Base-by-base conservation (phyloP, 2,113 vertebrate species). In the Ammodytes dubius region DNA sequence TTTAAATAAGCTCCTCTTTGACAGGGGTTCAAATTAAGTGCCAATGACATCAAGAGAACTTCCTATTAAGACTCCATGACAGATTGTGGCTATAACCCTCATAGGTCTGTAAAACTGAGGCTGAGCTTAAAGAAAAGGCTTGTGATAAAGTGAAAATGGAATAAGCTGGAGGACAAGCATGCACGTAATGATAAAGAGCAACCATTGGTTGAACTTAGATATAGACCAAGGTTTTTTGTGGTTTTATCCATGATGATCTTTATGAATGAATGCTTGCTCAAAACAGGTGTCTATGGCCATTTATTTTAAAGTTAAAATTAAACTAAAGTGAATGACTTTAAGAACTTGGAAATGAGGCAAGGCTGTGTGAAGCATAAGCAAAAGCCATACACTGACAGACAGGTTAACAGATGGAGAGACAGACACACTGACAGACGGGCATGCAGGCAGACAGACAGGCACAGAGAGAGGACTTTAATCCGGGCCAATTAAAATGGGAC, bases 1-100 rank as follows among this genome's bases (percentile, higher is more conserved):
- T 74, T 40, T 70, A 49, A 86, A 87, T 27, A 79, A 79, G 76
- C 81, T 65, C 52, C 60, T 60, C 70, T 78, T 82, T 15, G 52
- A 45, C 56, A 57, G 74, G 78, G 59, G 85, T 83, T 88, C 74
- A 89, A 76, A 80, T 53, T 77, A 47, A 84, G 86, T 70, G 73
- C 58, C 64, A 74, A 65, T 67, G 56, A 52, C 81, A 74, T 43
- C 0, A 1, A 49, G 59, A 83, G 59, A 85, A 77, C 70, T 78
- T 81, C 72, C 70, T 59, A 80, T 54, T 50, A 57, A 75, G 47
- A 66, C 67, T 67, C 42, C 45, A 63, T 77, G 74, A 87, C 81
- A 84, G 81, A 88, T 71, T 19, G 19, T 46, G 80, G 68, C 70
- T 61, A 56, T 19, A 77, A 64, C 6, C 3, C 70, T 81, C 40